Conservation (phyloP, 2,797 vertebrate genomes). For the Parambassis ranga region DNA sequence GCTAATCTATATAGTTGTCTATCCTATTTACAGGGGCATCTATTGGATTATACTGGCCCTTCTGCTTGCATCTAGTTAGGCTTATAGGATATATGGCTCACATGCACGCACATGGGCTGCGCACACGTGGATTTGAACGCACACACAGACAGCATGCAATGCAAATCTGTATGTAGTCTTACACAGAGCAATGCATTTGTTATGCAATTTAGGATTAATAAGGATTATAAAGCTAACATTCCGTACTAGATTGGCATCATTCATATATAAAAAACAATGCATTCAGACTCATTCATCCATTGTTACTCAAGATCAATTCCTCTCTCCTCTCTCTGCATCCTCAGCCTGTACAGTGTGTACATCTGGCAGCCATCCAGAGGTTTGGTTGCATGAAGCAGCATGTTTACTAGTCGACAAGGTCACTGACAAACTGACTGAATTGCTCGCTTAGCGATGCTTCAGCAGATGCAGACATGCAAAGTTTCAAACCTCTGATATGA, state of each 20-base stretch:
- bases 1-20: constrained; percentile 61
- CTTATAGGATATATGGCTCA: constrained; percentile 41
- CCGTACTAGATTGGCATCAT: no score
- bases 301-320: no score
- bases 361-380: no score
- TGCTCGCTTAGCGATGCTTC: not conserved
- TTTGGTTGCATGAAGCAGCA: not conserved
- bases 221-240: no score
- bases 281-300: no score
- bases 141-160: not conserved
- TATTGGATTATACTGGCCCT: constrained; percentile 48
- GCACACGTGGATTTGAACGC: not conserved
- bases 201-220: no score
- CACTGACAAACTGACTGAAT: not conserved
- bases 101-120: not conserved
- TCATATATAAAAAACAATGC: no score
- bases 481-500: no score
- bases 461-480: not conserved
- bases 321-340: no score
- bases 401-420: not conserved
- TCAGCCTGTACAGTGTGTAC: no score
- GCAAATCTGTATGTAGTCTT: no score
- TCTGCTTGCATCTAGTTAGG: constrained; percentile 52
- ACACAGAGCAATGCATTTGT: no score
- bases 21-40: constrained; percentile 54